These are phyloP conservation scores for Silurus lanzhouensis DNA, from an alignment of 2,797 vertebrate genomes.

Conservation along the genomic window DNA sequence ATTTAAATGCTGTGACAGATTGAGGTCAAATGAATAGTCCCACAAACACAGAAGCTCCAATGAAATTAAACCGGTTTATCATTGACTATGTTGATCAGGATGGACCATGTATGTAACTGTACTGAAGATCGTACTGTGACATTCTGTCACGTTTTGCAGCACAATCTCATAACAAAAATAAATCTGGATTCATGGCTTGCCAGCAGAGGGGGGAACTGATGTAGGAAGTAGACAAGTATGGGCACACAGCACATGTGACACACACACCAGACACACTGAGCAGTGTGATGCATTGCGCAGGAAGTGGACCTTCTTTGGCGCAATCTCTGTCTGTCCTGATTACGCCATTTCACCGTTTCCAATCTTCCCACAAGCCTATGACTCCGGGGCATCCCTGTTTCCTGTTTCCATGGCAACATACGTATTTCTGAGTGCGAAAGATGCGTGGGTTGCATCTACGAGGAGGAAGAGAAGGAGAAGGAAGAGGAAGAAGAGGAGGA, in stretches of 20 bases:
- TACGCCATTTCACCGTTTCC: conserved; percentile 12
- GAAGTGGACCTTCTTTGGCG: background rate
- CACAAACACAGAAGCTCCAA: background rate
- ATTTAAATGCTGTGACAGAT: background rate
- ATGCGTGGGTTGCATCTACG: background rate
- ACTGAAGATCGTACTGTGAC: background rate
- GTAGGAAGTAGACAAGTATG: conserved; percentile 2
- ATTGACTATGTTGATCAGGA: background rate
- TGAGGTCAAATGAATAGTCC: background rate
- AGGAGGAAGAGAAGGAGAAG: background rate
- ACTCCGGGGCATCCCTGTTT: conserved; percentile 43
- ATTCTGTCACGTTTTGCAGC: background rate
- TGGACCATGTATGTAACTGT: background rate
- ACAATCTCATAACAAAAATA: background rate
- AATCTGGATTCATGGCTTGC: background rate
- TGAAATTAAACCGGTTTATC: background rate
- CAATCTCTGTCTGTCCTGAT: conserved; percentile 29
- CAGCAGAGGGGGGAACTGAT: background rate
- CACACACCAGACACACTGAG: background rate
- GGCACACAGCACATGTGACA: conserved; percentile 2
- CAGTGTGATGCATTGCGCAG: background rate
- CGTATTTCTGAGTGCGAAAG: conserved; percentile 11
- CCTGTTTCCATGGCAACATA: conserved; percentile 41
- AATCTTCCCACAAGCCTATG: conserved; percentile 30
- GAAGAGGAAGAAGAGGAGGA: background rate